Evolutionary conservation across 1,140 invertebrate genomes (phyloP).

Genomic region (Drosophila santomea): DNA sequence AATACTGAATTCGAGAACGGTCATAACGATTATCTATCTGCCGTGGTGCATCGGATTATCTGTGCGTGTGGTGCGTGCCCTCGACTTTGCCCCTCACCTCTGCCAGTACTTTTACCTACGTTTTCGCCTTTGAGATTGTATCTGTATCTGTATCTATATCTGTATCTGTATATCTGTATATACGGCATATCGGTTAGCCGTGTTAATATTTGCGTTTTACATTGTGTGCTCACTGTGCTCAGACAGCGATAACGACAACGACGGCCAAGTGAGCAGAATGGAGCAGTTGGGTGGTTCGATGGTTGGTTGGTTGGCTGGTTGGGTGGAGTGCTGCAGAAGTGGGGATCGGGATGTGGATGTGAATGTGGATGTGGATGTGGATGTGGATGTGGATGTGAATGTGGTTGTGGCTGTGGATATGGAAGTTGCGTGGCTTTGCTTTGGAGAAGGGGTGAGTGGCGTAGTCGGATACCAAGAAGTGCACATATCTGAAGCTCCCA

Average conservation of each 20-base stretch:
- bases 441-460: background rate
- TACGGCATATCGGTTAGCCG: conserved; percentile 69
- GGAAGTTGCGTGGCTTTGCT: too few species aligned
- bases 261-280: conserved; percentile 16
- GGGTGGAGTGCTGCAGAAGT: background rate
- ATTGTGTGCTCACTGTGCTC: conserved; percentile 71
- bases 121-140: background rate
- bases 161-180: conserved; percentile 23
- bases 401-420: too few species aligned
- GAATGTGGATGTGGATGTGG: background rate
- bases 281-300: background rate
- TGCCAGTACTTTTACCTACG: background rate
- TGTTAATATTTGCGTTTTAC: conserved; percentile 80
- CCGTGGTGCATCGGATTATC: background rate
- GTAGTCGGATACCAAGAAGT: conserved; percentile 2
- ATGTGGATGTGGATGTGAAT: background rate
- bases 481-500: conserved; percentile 12
- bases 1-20: background rate
- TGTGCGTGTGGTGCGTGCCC: conserved; percentile 24
- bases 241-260: conserved; percentile 40
- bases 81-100: background rate
- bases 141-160: background rate
- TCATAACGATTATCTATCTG: background rate
- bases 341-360: background rate
- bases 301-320: background rate